phyloP scores from a whole-genome alignment of 1,140 invertebrate species.

The Drosophila triauraria region DNA sequence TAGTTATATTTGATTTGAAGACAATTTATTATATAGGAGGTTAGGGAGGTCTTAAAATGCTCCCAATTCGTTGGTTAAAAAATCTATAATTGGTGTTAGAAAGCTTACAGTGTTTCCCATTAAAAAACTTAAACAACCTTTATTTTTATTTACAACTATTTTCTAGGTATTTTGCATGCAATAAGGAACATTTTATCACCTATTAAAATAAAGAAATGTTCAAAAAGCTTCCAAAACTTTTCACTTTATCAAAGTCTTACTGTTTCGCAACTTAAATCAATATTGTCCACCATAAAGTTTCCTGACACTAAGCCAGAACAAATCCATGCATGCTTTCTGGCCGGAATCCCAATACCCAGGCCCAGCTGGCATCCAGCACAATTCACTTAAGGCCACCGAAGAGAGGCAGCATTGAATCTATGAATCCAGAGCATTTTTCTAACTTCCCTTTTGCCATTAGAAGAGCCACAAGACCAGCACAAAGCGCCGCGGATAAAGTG shows the following conservation, averaged over 20 bases:
- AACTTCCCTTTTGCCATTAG: constrained; percentile 80
- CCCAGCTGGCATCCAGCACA: constrained; percentile 45
- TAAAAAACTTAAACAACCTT: too few relatives aligned
- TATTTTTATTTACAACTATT: too few relatives aligned
- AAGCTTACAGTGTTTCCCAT: too few relatives aligned
- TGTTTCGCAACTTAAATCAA: constrained; percentile 4
- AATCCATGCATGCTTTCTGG: constrained; percentile 7
- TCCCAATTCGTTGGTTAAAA: background rate
- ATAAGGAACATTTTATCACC: too few relatives aligned
- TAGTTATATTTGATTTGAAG: too few relatives aligned
- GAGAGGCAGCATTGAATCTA: constrained; percentile 47
- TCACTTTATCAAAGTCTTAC: constrained; percentile 4
- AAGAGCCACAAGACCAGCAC: constrained; percentile 50
- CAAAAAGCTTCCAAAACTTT: too few relatives aligned
- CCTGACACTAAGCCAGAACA: constrained; percentile 1
- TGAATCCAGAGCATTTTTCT: constrained; percentile 77
- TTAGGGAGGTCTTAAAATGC: background rate
- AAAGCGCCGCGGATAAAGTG: constrained; percentile 50
- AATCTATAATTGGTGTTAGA: too few relatives aligned
- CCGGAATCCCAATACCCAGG: background rate
- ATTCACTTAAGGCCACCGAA: constrained; percentile 57
- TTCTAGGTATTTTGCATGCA: too few relatives aligned
- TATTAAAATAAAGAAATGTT: background rate
- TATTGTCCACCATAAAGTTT: constrained; percentile 1
- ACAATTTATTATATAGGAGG: background rate